These are phyloP conservation scores for Apis laboriosa DNA, from an alignment of 1,140 invertebrate genomes.

Conservation along the genomic window DNA sequence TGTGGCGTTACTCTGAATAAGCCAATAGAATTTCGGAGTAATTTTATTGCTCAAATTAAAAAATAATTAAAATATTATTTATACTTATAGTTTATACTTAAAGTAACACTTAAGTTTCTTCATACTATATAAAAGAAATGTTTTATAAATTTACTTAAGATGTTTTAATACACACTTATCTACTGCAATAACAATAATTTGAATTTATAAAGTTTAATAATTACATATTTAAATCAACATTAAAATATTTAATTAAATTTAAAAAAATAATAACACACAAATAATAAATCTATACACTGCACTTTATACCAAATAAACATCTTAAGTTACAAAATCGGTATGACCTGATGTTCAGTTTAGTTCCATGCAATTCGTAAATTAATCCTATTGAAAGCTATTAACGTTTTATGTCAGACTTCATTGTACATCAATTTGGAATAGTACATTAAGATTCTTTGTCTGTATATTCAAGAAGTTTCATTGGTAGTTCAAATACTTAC, in stretches of 20 bases:
- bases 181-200: neutral
- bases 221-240: neutral
- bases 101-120: neutral
- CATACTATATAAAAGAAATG: neutral
- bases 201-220: neutral
- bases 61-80: neutral
- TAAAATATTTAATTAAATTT: neutral
- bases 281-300: neutral
- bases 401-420: conserved; percentile 69
- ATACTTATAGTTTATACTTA: neutral
- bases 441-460: conserved; percentile 63
- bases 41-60: neutral
- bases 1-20: conserved; percentile 47
- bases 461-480: conserved; percentile 19
- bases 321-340: conserved; percentile 32
- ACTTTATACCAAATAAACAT: neutral
- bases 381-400: conserved; percentile 75
- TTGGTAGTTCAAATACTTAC: conserved; percentile 16
- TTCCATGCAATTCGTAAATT: conserved; percentile 62
- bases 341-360: conserved; percentile 19
- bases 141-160: neutral
- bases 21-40: conserved; percentile 31
- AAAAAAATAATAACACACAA: neutral
- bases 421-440: conserved; percentile 72
- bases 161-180: neutral